Evolutionary conservation across 2,113 vertebrate species (phyloP).

Genomic region (Percina caprodes): DNA sequence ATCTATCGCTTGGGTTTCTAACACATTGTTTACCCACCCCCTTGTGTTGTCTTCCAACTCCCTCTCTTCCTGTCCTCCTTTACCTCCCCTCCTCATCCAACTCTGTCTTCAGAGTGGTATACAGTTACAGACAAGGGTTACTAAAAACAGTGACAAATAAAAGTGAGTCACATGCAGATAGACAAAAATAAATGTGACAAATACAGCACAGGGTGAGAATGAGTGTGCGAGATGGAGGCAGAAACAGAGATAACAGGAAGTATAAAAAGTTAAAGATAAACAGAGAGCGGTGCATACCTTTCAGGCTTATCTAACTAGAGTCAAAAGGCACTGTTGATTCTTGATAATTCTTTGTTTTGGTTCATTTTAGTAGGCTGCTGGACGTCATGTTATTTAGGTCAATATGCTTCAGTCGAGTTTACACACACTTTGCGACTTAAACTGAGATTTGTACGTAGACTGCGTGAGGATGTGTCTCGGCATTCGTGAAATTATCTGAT

Average conservation of each 20-base stretch:
- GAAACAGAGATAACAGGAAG: slow-evolving; percentile 1
- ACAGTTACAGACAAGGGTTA: neutral
- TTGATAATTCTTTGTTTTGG: neutral
- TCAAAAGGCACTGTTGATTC: slow-evolving; percentile 12
- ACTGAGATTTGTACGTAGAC: too few relatives aligned
- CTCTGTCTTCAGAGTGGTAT: neutral
- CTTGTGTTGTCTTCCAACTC: neutral
- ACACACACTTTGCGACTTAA: neutral
- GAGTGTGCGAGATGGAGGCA: neutral
- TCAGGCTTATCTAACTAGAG: slow-evolving; percentile 9
- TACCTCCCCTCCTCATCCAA: too few relatives aligned
- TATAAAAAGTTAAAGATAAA: neutral
- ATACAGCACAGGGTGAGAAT: neutral
- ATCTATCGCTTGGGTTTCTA: too few relatives aligned
- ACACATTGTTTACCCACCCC: neutral
- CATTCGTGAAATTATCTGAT: neutral
- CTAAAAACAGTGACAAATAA: neutral
- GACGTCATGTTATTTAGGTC: neutral
- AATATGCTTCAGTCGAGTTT: neutral
- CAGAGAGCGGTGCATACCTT: neutral
- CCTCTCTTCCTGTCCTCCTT: too few relatives aligned
- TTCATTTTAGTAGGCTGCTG: neutral
- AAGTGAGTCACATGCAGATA: neutral
- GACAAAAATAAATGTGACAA: neutral
- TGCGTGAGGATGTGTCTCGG: neutral